Evolutionary conservation across 2,888 invertebrate species (phyloP).

Genomic region (Eudasyphora cyanicolor): DNA sequence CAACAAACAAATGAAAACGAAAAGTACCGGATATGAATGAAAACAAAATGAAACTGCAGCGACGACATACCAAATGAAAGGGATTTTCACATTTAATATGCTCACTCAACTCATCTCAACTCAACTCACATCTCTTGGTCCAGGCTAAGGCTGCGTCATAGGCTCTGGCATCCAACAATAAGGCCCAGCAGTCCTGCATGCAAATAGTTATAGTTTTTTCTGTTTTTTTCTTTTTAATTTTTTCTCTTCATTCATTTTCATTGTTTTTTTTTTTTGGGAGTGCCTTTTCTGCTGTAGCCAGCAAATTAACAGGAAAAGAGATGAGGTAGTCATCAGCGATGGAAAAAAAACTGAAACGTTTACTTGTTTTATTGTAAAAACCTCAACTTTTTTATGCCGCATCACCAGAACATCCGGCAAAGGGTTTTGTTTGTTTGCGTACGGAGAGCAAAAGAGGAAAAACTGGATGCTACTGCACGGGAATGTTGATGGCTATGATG

Average conservation of each 20-base stretch:
- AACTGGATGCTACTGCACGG: constrained; percentile 29
- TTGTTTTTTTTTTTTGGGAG: constrained; percentile 27
- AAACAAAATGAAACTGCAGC: constrained; percentile 29
- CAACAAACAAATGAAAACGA: constrained; percentile 40
- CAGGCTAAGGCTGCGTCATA: too few species aligned
- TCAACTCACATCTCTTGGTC: constrained; percentile 9
- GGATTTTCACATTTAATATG: constrained; percentile 60
- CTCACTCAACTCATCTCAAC: constrained; percentile 41
- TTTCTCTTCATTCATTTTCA: constrained; percentile 46
- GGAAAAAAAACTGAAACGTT: constrained; percentile 25
- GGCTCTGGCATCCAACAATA: too few species aligned
- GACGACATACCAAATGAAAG: constrained; percentile 43
- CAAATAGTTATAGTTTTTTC: constrained; percentile 55
- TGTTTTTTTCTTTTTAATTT: constrained; percentile 53
- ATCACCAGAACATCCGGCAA: constrained; percentile 55
- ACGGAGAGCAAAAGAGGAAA: too few species aligned
- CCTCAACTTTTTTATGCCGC: constrained; percentile 45
- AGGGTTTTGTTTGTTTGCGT: constrained; percentile 11
- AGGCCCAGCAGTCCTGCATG: too few species aligned
- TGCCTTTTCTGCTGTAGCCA: constrained; percentile 14
- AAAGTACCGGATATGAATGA: constrained; percentile 63
- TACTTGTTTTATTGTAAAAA: constrained; percentile 47
- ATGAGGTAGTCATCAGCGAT: not conserved
- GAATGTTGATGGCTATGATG: not conserved
- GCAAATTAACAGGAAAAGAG: constrained; percentile 14